Evolutionary conservation across 2,888 invertebrate genomes (phyloP).

Genomic region (Terebella lapidaria): DNA sequence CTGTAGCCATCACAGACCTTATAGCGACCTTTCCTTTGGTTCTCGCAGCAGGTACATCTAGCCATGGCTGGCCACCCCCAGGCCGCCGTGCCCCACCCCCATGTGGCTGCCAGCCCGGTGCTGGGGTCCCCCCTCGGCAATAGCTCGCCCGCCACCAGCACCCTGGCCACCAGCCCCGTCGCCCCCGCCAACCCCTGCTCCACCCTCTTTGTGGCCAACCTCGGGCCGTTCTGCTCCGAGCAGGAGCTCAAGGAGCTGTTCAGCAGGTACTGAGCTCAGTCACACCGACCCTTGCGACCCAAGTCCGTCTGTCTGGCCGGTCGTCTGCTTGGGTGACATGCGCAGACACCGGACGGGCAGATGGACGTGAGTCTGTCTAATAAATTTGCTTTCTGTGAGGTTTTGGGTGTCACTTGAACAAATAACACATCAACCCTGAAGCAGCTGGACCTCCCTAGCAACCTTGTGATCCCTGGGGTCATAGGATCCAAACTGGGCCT

Average conservation of each 20-base stretch:
- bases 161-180: slow-evolving; percentile 13
- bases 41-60: slow-evolving; percentile 9
- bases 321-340: too few relatives aligned
- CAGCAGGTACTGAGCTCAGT: slow-evolving; percentile 56
- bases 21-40: too few relatives aligned
- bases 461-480: too few relatives aligned
- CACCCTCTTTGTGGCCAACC: slow-evolving; percentile 96
- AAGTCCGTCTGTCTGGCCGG: too few relatives aligned
- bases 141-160: slow-evolving; percentile 1
- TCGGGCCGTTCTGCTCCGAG: slow-evolving; percentile 95
- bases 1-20: too few relatives aligned
- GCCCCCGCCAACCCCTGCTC: slow-evolving; percentile 69
- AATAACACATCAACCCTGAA: too few relatives aligned
- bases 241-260: slow-evolving; percentile 98
- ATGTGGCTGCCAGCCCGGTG: slow-evolving; percentile 76
- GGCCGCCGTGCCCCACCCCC: slow-evolving; percentile 77
- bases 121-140: slow-evolving; percentile 80
- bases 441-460: too few relatives aligned
- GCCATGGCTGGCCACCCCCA: slow-evolving; percentile 51
- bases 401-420: neutral
- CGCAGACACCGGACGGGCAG: too few relatives aligned
- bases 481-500: too few relatives aligned
- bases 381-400: neutral
- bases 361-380: neutral
- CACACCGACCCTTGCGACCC: neutral